Evolutionary conservation across 2,888 invertebrate genomes (phyloP).

Genomic region (Philhelius pedissequus): DNA sequence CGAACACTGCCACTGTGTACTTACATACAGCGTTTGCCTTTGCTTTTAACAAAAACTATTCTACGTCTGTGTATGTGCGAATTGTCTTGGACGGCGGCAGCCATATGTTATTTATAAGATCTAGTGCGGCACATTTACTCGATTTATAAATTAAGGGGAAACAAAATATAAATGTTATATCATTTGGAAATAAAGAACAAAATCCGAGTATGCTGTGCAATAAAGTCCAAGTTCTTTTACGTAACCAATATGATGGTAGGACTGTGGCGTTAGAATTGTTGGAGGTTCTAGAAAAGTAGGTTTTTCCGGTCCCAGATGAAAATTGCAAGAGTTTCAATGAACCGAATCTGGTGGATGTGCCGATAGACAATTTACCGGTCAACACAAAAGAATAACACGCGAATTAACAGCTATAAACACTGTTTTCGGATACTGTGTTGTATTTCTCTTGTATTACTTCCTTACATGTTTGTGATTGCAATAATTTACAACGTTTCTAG

Average conservation of each 20-base stretch:
- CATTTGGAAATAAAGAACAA: constrained; percentile 12
- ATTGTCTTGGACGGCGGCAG: constrained; percentile 6
- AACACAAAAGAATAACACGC: neutral
- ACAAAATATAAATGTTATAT: neutral
- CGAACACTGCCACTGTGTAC: neutral
- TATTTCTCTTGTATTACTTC: neutral
- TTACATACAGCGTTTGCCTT: constrained; percentile 11
- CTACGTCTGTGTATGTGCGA: constrained; percentile 18
- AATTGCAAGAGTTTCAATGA: neutral
- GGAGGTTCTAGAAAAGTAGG: constrained; percentile 29
- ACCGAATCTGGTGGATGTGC: neutral
- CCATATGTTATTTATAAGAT: constrained; percentile 4
- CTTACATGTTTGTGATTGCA: neutral
- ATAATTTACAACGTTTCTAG: constrained; percentile 15
- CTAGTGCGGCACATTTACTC: too few relatives aligned
- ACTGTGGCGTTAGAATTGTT: constrained; percentile 2
- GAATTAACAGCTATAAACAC: constrained; percentile 21
- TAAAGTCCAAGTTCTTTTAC: neutral
- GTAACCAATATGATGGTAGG: constrained; percentile 1
- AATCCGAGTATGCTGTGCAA: neutral
- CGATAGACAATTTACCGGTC: neutral
- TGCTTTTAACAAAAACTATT: neutral
- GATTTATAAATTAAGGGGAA: too few relatives aligned
- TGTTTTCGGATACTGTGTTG: neutral
- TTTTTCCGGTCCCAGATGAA: constrained; percentile 3